These are phyloP conservation scores for Tetraneura akinire DNA, from an alignment of 1,140 invertebrate genomes.

Conservation along the genomic window DNA sequence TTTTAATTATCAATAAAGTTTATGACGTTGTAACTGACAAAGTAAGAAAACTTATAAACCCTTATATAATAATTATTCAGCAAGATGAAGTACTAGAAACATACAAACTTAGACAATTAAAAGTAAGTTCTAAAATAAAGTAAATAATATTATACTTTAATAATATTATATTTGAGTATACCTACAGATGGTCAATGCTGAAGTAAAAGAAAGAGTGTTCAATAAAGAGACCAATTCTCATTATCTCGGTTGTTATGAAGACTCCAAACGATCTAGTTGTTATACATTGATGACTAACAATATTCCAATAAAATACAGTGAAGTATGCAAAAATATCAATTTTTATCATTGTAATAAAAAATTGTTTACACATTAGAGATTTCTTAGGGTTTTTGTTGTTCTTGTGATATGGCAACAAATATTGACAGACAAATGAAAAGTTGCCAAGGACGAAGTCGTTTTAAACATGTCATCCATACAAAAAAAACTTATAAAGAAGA, in stretches of 20 bases:
- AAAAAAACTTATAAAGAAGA: neutral
- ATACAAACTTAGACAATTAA: conserved; percentile 9
- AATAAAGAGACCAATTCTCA: neutral
- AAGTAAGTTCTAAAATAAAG: neutral
- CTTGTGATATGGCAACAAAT: neutral
- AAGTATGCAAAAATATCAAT: neutral
- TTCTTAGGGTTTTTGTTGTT: conserved; percentile 32
- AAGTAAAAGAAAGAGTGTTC: conserved; percentile 15
- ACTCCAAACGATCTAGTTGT: neutral
- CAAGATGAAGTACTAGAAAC: conserved; percentile 35
- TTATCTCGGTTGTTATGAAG: conserved; percentile 20
- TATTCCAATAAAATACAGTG: neutral
- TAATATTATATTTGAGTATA: neutral
- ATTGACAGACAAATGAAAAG: neutral
- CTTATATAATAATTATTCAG: conserved; percentile 16
- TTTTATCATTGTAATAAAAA: neutral
- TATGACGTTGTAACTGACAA: neutral
- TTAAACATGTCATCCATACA: neutral
- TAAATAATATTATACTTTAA: neutral
- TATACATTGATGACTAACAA: neutral
- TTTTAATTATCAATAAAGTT: neutral
- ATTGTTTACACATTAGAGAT: neutral
- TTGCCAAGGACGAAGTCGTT: neutral
- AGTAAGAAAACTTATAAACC: neutral
- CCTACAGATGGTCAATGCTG: neutral